Base-by-base conservation (phyloP, 2,797 vertebrate species). In the Myoxocephalus aenaeus region DNA sequence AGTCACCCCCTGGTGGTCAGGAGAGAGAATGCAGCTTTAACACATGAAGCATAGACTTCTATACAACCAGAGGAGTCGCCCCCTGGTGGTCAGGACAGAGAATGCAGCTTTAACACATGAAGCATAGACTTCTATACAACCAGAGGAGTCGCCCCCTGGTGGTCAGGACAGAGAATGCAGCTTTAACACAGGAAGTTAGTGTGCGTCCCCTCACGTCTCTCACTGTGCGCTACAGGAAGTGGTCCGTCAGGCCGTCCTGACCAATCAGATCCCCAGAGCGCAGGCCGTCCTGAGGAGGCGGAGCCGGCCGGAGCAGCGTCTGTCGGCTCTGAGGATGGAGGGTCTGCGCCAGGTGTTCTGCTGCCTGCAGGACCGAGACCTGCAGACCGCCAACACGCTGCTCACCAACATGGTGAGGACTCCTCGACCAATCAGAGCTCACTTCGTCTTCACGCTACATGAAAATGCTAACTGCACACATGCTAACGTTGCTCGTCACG, bases 371-470 rank as follows among this genome's bases (percentile, higher is more conserved):
- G 86, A 68, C 62, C 85, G 65, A 36, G 94, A 95, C 74, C 78
- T 97, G 83, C 70, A 77, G 18, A 94, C 95, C 54, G 96, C 98
- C 75, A 94, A 87, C 0, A 84, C 87, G 5, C 96, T 99, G 22
- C 90, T 99, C 46, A 92, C 88, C 42, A 98, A 98, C 75, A 97
- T 99, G 98, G 98, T 99, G 76, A 94, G 95, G 34, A 1, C 25
- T 4, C 6, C 3, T 32, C 20, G 17, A 25, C 22, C 65, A 27
- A 15, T 20, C 50, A 18, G 7, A 42, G 2, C 2, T 13, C n/a
- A 13, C 17, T 3, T 3, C 11, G 15, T 20, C 2, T 40, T 38
- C 15, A n/a, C 4, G 18, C 9, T 7, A 59, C 11, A 7, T 8
- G 2, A 20, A 18, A 2, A 54, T 14, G 51, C 51, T 54, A 54